Percentiles rank a stretch among this genome's conserved stretches.
Evolutionary conservation across 35 echinoderm and acorn worm genomes (phyloP).

Genomic region (Lytechinus variegatus): DNA sequence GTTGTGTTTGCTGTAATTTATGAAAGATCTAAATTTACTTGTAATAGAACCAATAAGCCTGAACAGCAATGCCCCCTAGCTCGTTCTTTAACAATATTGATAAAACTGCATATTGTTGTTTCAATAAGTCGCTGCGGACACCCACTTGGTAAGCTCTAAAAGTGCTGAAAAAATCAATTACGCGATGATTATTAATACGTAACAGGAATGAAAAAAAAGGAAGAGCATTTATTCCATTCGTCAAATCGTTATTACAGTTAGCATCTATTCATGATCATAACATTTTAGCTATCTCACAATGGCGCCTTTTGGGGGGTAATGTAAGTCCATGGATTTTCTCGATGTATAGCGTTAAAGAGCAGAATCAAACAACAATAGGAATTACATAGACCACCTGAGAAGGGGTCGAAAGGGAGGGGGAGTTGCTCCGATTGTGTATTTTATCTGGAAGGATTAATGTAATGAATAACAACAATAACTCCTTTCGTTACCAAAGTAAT

Average conservation of each 20-base stretch:
- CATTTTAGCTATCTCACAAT: not conserved
- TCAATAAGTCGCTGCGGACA: not conserved
- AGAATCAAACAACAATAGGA: not conserved
- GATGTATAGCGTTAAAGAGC: not conserved
- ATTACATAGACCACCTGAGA: not conserved
- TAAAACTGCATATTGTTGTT: not conserved
- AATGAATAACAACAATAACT: slow-evolving; percentile 2
- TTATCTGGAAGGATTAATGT: not conserved
- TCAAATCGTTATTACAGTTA: not conserved
- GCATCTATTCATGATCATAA: not conserved
- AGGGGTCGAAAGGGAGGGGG: not conserved
- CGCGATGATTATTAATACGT: not conserved
- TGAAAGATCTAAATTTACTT: not conserved
- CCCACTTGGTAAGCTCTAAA: not conserved
- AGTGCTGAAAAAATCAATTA: not conserved
- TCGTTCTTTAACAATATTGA: not conserved
- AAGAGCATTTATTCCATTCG: not conserved
- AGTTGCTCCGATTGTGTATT: not conserved
- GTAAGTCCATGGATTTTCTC: not conserved
- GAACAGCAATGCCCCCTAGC: not conserved
- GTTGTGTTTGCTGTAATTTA: no score
- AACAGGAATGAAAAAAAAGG: not conserved
- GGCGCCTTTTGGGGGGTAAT: not conserved
- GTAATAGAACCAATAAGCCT: not conserved
- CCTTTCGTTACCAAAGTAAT: not conserved